Evolutionary conservation across 2,888 invertebrate genomes (phyloP), one percentile per base, ranked within the genome.

Genomic region (Autographa pulchrina): DNA sequence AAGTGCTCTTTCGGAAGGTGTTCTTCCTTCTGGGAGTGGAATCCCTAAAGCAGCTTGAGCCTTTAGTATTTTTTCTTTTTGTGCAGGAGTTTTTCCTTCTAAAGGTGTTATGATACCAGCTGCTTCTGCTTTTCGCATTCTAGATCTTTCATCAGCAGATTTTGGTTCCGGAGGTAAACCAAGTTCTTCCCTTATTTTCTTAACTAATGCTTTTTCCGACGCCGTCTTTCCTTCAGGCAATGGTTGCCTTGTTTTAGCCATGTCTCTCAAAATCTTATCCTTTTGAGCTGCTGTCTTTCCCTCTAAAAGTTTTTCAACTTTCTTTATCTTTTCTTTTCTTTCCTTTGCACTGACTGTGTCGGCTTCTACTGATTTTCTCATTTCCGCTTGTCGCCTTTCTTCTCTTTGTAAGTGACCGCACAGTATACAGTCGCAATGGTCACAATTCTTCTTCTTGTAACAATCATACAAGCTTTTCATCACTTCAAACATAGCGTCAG

Each of bases 401-500:
- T 72, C 72, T 14, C 0, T 18, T 31, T 52, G 41, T 65, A 91
- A 78, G 81, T 91, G 92, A 20, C 92, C 91, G 76, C 93, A 93
- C 14, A 93, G 85, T 71, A 93, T 91, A 70, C 93, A 93, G 48
- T 91, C 85, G 77, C 93, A 93, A 70, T 91, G 77, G 61, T 91
- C 88, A 74, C 93, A 93, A 78, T 92, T 89, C 84, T 91, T 93
- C 76, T 91, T 93, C 77, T 93, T 93, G 66, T 93, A 93, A 75
- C 93, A 93, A 60, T 93, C 92, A 67, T 93, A 93, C 8, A 93
- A 88, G 68, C 92, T 89, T 81, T 92, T 93, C 93, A 93, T 93
- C 1, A 93, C 93, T 82, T 93, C 92, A 75, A 93, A 93, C 92
- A 93, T 92, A 9, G 91, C 92, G 79, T 93, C 93, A 43, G 93